Percentiles rank a stretch among this genome's conserved stretches.
phyloP scores from a whole-genome alignment of 2,797 vertebrate genomes.

The Manis crassicaudata region DNA sequence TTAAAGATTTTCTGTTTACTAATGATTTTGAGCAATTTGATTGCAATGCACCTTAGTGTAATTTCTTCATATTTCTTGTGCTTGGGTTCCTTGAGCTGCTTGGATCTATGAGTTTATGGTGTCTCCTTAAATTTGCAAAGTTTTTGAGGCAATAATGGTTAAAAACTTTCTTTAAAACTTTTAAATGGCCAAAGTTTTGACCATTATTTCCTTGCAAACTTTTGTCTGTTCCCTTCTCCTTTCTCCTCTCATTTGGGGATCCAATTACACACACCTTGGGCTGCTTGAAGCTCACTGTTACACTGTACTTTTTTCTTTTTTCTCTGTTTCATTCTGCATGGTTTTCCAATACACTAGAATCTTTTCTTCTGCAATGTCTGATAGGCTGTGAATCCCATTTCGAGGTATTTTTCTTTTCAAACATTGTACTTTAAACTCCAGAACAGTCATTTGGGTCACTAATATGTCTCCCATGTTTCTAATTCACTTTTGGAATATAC shows the following conservation, averaged over 20 bases:
- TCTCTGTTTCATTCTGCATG: neutral
- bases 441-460: neutral
- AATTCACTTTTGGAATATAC: neutral
- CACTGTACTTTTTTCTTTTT: neutral
- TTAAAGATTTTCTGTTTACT: conserved; percentile 11
- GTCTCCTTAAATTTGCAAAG: neutral
- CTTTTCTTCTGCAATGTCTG: neutral
- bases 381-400: neutral
- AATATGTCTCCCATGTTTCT: neutral
- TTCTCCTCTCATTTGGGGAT: neutral
- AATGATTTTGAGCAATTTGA: neutral
- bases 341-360: neutral
- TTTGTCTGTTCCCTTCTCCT: neutral
- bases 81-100: neutral
- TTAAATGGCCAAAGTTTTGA: neutral
- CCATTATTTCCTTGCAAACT: neutral
- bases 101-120: neutral
- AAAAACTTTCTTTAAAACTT: too few relatives aligned
- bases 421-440: neutral
- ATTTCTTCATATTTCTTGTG: neutral
- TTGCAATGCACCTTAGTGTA: neutral
- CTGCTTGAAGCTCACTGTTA: neutral
- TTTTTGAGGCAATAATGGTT: too few relatives aligned
- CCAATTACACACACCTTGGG: neutral
- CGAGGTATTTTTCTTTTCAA: neutral